phyloP scores from a whole-genome alignment of 2,888 invertebrate species.

The Amblyjoppa fuscipennis region DNA sequence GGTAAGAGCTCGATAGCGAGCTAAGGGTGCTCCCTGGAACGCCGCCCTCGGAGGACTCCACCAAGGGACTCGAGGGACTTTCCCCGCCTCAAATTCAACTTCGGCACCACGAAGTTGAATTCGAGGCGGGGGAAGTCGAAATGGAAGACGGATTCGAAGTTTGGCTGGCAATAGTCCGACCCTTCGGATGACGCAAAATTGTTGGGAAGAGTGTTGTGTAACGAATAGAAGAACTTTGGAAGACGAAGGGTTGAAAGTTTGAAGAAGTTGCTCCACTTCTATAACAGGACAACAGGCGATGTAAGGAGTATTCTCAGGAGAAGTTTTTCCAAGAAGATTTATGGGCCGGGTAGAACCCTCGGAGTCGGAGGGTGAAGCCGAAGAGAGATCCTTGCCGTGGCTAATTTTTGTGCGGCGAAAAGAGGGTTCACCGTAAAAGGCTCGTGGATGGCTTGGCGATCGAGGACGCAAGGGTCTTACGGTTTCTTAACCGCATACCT shows the following conservation, averaged over 20 bases:
- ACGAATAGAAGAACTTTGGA: background rate
- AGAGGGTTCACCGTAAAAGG: background rate
- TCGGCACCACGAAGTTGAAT: background rate
- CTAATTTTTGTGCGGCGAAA: background rate
- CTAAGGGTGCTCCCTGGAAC: constrained; percentile 35
- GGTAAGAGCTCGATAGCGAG: background rate
- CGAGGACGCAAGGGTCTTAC: background rate
- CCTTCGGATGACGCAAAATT: background rate
- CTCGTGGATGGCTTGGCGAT: background rate
- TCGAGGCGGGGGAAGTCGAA: background rate
- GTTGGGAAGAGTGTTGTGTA: background rate
- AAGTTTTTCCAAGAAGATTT: constrained; percentile 25
- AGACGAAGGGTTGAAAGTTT: constrained; percentile 64
- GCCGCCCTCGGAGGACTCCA: background rate
- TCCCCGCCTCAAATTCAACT: too few species aligned
- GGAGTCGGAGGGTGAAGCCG: background rate
- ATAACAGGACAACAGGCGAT: constrained; percentile 75
- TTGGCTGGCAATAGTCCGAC: background rate
- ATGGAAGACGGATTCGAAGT: constrained; percentile 7
- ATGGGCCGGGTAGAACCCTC: background rate
- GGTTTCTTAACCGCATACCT: background rate
- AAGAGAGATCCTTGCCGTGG: background rate
- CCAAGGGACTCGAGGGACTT: constrained; percentile 1
- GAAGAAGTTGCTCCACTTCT: constrained; percentile 75
- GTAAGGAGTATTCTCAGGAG: constrained; percentile 30